phyloP scores from a whole-genome alignment of 2,113 vertebrate species.

The Lophotis ruficrista region DNA sequence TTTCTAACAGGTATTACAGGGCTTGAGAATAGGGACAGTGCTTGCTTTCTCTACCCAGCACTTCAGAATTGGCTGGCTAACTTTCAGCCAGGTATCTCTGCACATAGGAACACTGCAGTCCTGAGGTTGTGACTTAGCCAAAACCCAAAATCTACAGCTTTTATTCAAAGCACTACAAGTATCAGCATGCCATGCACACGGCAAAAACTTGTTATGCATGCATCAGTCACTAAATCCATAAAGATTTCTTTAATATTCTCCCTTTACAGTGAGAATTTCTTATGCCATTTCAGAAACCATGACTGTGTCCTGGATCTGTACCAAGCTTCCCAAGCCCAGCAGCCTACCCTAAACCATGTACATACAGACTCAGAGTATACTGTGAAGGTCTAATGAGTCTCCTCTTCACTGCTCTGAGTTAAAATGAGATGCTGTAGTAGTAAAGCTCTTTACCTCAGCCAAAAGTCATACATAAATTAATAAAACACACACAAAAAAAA shows the following conservation, averaged over 20 bases:
- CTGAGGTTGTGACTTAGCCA: background rate
- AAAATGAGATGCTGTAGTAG: background rate
- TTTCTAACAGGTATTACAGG: background rate
- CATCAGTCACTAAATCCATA: background rate
- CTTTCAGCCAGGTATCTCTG: background rate
- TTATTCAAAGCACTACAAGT: background rate
- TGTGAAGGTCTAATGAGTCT: background rate
- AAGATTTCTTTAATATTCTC: background rate
- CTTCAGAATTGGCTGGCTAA: background rate
- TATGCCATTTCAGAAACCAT: background rate
- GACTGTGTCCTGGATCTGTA: background rate
- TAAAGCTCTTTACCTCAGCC: background rate
- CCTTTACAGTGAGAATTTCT: background rate
- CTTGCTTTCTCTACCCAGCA: background rate
- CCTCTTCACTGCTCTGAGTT: background rate
- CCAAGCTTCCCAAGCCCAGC: background rate
- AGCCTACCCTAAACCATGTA: background rate
- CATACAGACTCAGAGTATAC: background rate
- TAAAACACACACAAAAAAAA: background rate
- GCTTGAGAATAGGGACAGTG: background rate
- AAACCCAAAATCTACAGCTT: background rate
- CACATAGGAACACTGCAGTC: background rate
- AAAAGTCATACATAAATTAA: background rate
- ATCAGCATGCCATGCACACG: background rate
- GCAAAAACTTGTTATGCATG: background rate